Conservation (phyloP, 1,140 invertebrate species). For the Saccostrea glomerata region DNA sequence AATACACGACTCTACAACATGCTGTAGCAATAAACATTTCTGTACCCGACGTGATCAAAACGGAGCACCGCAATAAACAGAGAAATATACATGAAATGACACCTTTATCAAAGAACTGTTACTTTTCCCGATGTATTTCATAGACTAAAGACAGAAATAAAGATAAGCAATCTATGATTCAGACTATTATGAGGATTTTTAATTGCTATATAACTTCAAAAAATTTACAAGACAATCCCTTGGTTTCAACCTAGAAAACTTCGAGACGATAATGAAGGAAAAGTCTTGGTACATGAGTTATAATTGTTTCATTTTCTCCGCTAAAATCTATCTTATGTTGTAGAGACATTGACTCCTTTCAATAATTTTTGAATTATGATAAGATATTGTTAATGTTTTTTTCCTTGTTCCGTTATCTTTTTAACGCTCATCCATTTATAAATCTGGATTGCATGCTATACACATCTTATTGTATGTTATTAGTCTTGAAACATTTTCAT, state of each 20-base stretch:
- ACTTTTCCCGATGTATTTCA: background rate
- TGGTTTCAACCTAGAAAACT: background rate
- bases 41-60: background rate
- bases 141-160: background rate
- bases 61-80: background rate
- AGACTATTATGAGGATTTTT: background rate
- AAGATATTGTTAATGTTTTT: background rate
- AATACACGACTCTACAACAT: background rate
- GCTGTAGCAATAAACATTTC: background rate
- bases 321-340: background rate
- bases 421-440: too few relatives aligned
- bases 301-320: background rate
- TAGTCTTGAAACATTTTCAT: background rate
- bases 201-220: background rate
- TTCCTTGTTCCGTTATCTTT: too few relatives aligned
- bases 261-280: background rate
- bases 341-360: background rate
- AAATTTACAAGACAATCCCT: background rate
- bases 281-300: background rate
- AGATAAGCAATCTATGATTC: background rate
- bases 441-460: too few relatives aligned
- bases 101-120: too few relatives aligned
- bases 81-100: background rate
- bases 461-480: background rate
- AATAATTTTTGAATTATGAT: background rate